Conservation (phyloP, 2,797 vertebrate genomes). For the Muscicapa striata region DNA sequence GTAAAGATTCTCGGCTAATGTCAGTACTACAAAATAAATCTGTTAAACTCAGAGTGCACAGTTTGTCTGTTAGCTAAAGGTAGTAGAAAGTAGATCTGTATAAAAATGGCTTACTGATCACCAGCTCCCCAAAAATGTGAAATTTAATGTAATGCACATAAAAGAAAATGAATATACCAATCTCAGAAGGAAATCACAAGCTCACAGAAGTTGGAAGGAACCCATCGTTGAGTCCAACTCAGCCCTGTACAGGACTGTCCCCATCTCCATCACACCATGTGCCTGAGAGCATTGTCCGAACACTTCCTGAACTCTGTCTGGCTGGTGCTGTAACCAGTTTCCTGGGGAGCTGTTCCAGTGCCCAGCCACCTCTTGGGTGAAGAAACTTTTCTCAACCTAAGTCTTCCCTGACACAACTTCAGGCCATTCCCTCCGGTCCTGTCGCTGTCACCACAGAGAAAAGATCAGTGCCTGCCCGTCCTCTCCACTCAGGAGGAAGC, state of each 20-base stretch:
- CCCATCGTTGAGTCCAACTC: neutral
- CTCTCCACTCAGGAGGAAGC: accelerated
- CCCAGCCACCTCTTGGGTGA: accelerated
- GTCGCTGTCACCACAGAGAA: neutral
- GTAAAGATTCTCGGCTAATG: neutral
- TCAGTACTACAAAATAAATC: neutral
- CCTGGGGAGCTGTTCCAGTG: neutral
- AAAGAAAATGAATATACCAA: neutral
- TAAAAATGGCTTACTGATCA: neutral
- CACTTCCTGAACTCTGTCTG: accelerated
- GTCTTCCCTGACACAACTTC: neutral
- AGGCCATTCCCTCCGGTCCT: accelerated
- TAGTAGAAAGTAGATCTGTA: neutral
- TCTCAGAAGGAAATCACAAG: neutral
- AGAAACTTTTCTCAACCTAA: neutral
- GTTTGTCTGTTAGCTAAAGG: neutral
- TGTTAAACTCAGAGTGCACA: accelerated
- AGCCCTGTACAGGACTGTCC: neutral
- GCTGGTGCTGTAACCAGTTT: neutral
- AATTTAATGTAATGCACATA: neutral
- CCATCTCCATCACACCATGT: neutral
- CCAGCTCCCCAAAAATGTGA: neutral
- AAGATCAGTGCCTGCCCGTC: neutral
- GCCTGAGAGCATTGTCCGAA: neutral
- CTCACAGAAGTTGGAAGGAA: neutral